Evolutionary conservation across 2,113 vertebrate genomes (phyloP), one percentile per base, ranked within the genome.

Genomic region (Barbus barbus): DNA sequence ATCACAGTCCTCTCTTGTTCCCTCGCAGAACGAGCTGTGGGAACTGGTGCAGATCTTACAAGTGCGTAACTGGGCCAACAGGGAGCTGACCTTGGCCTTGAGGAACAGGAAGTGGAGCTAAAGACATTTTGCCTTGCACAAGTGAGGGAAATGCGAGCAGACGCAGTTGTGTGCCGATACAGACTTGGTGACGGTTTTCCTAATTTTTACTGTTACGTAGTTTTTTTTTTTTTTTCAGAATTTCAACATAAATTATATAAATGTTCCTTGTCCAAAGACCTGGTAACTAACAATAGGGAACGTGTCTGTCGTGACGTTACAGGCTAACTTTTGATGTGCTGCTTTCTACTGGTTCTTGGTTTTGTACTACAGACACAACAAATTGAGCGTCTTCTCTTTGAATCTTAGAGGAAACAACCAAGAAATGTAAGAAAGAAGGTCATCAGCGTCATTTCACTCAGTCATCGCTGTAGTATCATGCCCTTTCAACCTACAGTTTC

Each of bases 151-250:
- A 53, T 26, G 75, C 74, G 69, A 58, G 48, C 61, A 5, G 24
- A 76, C 38, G 18, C 22, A 24, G 28, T 8, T 28, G 61, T 78
- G 76, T 83, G 73, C 85, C 72, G 81, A 2, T 76, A 79, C 85
- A 4, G 48, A 44, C 33, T 71, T 46, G 60, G 77, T 79, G 82
- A 84, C 63, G 36, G 80, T 38, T 86, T 81, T 87, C 41, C 78
- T 81, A 5, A 56, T 83, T 69, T 77, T 61, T 85, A 83, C 84
- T 80, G 86, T 87, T 87, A 88, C 86, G 83, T 88, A 88, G 87
- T 85, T 87, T 38, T 38, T 8, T 38, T 38, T 38, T 5, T 8
- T 11, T 11, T 72, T 81, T 92, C 86, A 8, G 14, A 60, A 12
- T 80, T 83, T 33, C 56, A 84, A 51, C 16, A 0, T 51, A 18